Evolutionary conservation across 2,113 vertebrate species (phyloP).

Genomic region (Burhinus bistriatus): DNA sequence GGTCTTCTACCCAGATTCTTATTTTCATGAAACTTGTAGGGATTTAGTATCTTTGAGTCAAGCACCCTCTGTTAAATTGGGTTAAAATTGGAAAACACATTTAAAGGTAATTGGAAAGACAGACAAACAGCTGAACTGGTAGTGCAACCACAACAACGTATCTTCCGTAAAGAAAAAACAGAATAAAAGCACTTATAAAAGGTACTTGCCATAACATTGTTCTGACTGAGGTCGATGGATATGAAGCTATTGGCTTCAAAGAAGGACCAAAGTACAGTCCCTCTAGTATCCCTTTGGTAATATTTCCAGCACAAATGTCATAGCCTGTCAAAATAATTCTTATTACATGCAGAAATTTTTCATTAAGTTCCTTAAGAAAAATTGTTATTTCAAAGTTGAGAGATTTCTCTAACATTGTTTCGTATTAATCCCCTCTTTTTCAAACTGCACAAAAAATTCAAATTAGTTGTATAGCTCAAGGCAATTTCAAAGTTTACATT

Average conservation of each 20-base stretch:
- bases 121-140: neutral
- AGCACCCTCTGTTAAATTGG: neutral
- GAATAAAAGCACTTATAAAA: neutral
- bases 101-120: neutral
- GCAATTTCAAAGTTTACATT: conserved; percentile 14
- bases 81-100: neutral
- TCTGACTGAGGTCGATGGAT: neutral
- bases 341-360: neutral
- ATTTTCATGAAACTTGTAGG: neutral
- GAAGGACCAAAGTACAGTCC: neutral
- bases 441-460: neutral
- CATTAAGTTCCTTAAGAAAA: neutral
- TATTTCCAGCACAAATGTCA: neutral
- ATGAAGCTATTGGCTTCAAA: neutral
- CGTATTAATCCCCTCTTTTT: neutral
- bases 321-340: conserved; percentile 33
- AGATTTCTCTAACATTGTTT: neutral
- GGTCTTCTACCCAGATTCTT: neutral
- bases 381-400: neutral
- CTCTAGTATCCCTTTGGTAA: neutral
- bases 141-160: neutral
- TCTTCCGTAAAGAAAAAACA: neutral
- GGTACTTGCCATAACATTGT: neutral
- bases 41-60: neutral
- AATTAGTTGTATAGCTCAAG: conserved; percentile 7